A percentile compares a stretch with the other conserved stretches of the same genome.
phyloP scores from a whole-genome alignment of 2,888 invertebrate species.

The Mycalesis mineus region DNA sequence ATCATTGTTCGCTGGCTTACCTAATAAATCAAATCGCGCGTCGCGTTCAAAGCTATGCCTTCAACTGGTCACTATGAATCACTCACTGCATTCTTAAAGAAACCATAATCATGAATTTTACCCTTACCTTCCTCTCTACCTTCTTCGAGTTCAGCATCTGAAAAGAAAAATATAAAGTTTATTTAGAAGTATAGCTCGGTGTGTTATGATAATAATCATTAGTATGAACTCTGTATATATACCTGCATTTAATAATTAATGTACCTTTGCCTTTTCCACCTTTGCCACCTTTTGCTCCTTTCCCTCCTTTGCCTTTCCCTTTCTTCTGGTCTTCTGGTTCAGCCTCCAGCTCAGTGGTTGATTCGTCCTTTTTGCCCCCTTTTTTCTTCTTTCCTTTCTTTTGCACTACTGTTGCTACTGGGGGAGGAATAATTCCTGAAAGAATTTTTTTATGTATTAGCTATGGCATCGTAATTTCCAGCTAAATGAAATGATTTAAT shows the following conservation, averaged over 20 bases:
- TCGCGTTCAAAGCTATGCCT: too few species aligned
- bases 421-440: constrained; percentile 61
- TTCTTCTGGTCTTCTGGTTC: constrained; percentile 29
- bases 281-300: constrained; percentile 36
- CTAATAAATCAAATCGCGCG: too few species aligned
- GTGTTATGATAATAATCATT: too few species aligned
- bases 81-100: too few species aligned
- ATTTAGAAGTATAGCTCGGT: too few species aligned
- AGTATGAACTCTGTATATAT: too few species aligned
- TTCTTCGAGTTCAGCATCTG: constrained; percentile 39
- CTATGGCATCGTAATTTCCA: too few species aligned
- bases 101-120: background rate
- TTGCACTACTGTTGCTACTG: constrained; percentile 55
- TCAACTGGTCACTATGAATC: too few species aligned
- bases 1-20: too few species aligned
- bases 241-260: background rate
- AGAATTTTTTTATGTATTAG: too few species aligned
- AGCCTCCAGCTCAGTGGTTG: constrained; percentile 24
- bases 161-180: constrained; percentile 12
- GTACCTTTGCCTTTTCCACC: constrained; percentile 34
- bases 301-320: constrained; percentile 40
- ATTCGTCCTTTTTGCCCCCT: constrained; percentile 35
- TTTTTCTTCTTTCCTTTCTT: constrained; percentile 54
- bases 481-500: too few species aligned
- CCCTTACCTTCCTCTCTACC: background rate